Evolutionary conservation across 2,888 invertebrate species (phyloP).

Genomic region (Glomeris marginata): DNA sequence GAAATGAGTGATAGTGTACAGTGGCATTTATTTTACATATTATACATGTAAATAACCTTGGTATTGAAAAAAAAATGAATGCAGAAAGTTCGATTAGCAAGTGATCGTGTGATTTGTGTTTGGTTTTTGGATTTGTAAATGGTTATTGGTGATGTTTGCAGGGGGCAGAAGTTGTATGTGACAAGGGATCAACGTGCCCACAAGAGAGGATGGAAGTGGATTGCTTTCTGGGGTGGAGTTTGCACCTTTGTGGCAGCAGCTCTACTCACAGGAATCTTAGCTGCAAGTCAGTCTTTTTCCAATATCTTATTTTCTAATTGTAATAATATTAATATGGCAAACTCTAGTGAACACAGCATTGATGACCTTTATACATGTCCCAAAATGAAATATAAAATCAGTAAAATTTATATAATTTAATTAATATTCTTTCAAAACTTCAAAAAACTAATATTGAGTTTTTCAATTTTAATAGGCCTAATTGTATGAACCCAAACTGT

Average conservation of each 20-base stretch:
- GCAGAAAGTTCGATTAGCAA: not conserved
- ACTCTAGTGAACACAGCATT: too few relatives aligned
- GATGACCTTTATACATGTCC: too few relatives aligned
- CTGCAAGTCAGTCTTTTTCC: conserved; percentile 5
- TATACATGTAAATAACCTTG: too few relatives aligned
- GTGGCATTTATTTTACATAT: too few relatives aligned
- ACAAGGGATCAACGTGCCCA: conserved; percentile 9
- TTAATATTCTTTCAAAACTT: not conserved
- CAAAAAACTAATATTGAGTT: not conserved
- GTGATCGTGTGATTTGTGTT: not conserved
- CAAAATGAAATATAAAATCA: not conserved
- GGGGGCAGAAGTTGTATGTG: conserved; percentile 11
- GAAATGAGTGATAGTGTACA: too few relatives aligned
- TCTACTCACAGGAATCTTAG: conserved; percentile 10
- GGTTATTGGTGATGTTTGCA: not conserved
- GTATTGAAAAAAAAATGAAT: too few relatives aligned
- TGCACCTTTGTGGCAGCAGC: conserved; percentile 11
- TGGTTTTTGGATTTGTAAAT: not conserved
- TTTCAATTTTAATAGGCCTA: too few relatives aligned
- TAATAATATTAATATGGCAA: too few relatives aligned
- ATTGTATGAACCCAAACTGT: too few relatives aligned
- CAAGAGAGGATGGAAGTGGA: conserved; percentile 10
- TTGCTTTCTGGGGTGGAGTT: conserved; percentile 12
- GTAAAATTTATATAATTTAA: not conserved
- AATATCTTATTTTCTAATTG: too few relatives aligned